Evolutionary conservation across 1,140 invertebrate genomes (phyloP).

Genomic region (Cryptotermes secundus): DNA sequence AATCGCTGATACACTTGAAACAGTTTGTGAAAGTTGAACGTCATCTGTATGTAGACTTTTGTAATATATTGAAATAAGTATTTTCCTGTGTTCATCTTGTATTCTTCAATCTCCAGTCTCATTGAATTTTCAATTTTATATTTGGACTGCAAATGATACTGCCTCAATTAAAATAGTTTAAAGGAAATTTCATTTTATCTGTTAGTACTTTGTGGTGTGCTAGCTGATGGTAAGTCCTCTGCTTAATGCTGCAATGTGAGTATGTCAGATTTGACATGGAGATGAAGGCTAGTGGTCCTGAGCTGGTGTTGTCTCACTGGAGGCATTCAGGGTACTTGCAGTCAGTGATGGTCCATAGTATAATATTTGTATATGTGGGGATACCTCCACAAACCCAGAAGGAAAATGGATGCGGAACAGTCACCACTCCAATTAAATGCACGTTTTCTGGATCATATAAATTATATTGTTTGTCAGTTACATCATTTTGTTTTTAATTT

Average conservation of each 20-base stretch:
- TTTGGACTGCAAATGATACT: neutral
- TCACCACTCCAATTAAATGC: neutral
- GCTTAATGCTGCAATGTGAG: neutral
- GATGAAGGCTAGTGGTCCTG: neutral
- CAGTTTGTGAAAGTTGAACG: neutral
- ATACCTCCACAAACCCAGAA: neutral
- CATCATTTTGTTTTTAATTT: neutral
- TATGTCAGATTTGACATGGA: neutral
- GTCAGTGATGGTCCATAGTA: slow-evolving; percentile 12
- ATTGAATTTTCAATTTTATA: neutral
- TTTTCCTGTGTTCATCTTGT: neutral
- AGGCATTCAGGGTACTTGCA: neutral
- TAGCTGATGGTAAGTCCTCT: neutral
- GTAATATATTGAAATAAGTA: neutral
- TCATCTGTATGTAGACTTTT: neutral
- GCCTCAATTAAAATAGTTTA: no score
- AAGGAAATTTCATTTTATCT: no score
- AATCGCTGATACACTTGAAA: neutral
- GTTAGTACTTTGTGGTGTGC: no score
- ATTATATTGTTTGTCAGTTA: no score
- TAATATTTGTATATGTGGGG: neutral
- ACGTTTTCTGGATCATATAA: no score
- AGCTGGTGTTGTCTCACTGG: neutral
- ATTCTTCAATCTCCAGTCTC: neutral
- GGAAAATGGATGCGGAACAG: neutral